These are phyloP conservation scores for Andrena camellia DNA, from an alignment of 2,888 invertebrate genomes.

Conservation along the genomic window DNA sequence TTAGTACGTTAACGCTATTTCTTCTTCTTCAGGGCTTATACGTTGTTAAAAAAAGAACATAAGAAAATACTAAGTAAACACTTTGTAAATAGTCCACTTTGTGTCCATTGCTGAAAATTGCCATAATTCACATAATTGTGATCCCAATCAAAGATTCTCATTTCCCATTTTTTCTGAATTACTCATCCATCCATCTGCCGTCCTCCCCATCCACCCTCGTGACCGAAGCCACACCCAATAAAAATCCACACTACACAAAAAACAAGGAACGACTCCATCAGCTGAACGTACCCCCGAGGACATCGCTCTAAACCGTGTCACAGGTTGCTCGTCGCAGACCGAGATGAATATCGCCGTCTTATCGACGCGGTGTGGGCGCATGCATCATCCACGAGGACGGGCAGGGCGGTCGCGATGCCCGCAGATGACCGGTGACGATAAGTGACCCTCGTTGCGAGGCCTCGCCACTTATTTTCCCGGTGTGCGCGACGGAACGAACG, in stretches of 20 bases:
- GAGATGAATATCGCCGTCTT: conserved; percentile 51
- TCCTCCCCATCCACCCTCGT: too few relatives aligned
- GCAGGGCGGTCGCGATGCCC: conserved; percentile 32
- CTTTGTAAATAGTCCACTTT: neutral
- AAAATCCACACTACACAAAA: too few relatives aligned
- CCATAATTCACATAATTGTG: neutral
- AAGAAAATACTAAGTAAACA: neutral
- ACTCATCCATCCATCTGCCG: too few relatives aligned
- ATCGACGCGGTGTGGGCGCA: conserved; percentile 22
- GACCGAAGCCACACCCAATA: too few relatives aligned
- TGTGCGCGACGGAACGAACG: conserved; percentile 46
- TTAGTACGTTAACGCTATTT: neutral
- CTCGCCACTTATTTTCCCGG: conserved; percentile 50
- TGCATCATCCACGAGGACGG: conserved; percentile 42
- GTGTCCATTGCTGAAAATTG: neutral
- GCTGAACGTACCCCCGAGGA: neutral
- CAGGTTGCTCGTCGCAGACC: neutral
- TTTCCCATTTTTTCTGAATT: neutral
- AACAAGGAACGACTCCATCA: neutral
- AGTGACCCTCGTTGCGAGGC: conserved; percentile 64
- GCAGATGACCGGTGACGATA: conserved; percentile 65
- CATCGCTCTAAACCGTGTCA: conserved; percentile 1
- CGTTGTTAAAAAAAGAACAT: too few relatives aligned
- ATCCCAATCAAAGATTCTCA: neutral
- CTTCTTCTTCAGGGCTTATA: too few relatives aligned